Percentiles rank a stretch among this genome's conserved stretches.
Evolutionary conservation across 2,797 vertebrate genomes (phyloP).

Genomic region (Acropternis orthonyx): DNA sequence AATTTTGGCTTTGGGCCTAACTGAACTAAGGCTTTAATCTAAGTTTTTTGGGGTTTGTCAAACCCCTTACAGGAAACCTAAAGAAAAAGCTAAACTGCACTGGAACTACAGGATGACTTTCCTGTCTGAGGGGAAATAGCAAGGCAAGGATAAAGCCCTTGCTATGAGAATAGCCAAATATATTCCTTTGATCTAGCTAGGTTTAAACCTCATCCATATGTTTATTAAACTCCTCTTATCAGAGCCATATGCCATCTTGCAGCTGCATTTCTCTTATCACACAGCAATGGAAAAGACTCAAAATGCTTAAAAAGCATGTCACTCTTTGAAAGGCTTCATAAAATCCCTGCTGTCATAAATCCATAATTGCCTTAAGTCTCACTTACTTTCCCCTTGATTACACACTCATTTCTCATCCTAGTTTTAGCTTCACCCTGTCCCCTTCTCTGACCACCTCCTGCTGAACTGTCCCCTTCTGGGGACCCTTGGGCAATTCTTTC

Average conservation of each 20-base stretch:
- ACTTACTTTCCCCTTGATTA: not conserved
- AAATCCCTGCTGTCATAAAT: not conserved
- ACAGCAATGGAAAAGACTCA: not conserved
- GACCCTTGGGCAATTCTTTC: not conserved
- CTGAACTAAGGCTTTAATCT: too few relatives aligned
- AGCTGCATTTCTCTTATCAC: conserved; percentile 18
- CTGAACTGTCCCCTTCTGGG: not conserved
- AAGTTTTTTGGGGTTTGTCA: too few relatives aligned
- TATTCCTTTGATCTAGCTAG: conserved; percentile 37
- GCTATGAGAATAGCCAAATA: not conserved
- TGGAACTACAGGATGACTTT: not conserved
- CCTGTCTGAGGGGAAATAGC: not conserved
- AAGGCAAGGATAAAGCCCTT: not conserved
- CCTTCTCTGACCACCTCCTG: not conserved
- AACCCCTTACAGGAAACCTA: too few relatives aligned
- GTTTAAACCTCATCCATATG: conserved; percentile 44
- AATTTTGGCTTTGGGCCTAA: too few relatives aligned
- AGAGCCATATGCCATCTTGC: not conserved
- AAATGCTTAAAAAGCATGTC: not conserved
- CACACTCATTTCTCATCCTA: not conserved
- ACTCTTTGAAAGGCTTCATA: not conserved
- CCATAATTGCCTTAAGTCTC: not conserved
- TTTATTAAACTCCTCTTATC: conserved; percentile 36
- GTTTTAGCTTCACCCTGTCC: not conserved
- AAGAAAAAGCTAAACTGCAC: not conserved